These are phyloP conservation scores for Drosophila miranda DNA, from an alignment of 1,140 invertebrate species.

Conservation along the genomic window DNA sequence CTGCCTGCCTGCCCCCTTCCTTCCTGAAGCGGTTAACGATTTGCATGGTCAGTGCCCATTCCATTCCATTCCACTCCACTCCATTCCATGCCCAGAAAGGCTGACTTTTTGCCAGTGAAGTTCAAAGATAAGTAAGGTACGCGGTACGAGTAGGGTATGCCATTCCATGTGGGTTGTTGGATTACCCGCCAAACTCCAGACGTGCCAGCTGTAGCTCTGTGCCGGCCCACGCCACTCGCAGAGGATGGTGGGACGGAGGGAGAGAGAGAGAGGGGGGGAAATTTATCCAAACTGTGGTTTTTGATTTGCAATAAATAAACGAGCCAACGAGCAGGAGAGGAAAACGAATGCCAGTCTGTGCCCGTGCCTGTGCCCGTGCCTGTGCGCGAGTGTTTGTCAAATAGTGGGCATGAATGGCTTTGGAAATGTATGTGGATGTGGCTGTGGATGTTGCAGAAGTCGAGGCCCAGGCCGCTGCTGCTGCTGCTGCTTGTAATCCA, in stretches of 20 bases:
- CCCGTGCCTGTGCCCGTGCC: too few species aligned
- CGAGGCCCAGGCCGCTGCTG: slow-evolving; percentile 18
- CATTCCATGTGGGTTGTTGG: slow-evolving; percentile 29
- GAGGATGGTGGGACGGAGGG: neutral
- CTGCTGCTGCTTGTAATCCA: slow-evolving; percentile 40
- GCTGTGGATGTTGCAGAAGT: slow-evolving; percentile 14
- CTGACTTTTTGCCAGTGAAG: slow-evolving; percentile 11
- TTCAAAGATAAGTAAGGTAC: slow-evolving; percentile 31
- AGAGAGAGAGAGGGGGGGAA: slow-evolving; percentile 7
- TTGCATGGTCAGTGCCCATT: slow-evolving; percentile 12
- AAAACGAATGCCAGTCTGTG: neutral
- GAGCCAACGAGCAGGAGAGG: neutral
- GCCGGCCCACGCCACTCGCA: slow-evolving; percentile 21
- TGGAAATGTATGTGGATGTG: slow-evolving; percentile 28
- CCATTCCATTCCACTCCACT: slow-evolving; percentile 1
- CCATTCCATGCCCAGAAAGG: neutral
- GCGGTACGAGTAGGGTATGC: too few species aligned
- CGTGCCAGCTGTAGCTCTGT: slow-evolving; percentile 33
- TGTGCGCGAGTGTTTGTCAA: slow-evolving; percentile 24
- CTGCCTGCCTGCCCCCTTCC: neutral
- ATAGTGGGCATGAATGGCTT: slow-evolving; percentile 36
- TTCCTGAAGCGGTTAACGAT: slow-evolving; percentile 18
- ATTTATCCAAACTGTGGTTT: slow-evolving; percentile 32
- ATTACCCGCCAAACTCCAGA: slow-evolving; percentile 33
- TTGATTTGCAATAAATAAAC: slow-evolving; percentile 43